These are phyloP conservation scores for Tursiops truncatus DNA, from an alignment of 2,113 vertebrate species.

Conservation along the genomic window DNA sequence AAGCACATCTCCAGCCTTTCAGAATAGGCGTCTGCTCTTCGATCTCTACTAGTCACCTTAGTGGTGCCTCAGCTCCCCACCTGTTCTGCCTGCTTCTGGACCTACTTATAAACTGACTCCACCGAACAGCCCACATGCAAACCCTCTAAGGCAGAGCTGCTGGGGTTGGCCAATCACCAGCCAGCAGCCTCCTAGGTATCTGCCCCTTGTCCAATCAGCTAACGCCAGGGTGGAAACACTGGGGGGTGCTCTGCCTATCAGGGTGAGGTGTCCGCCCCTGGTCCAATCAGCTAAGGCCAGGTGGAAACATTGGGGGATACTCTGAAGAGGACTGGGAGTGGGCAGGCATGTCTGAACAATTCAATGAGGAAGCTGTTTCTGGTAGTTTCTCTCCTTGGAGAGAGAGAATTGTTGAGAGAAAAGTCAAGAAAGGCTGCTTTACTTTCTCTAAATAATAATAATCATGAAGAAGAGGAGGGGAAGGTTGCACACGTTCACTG, in stretches of 20 bases:
- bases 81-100: neutral
- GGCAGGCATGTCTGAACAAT: neutral
- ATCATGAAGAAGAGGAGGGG: neutral
- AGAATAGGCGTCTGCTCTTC: neutral
- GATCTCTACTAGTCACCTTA: neutral
- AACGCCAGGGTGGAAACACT: accelerated
- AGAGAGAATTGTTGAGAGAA: neutral
- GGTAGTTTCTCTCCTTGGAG: neutral
- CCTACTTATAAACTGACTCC: too few species aligned
- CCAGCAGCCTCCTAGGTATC: neutral
- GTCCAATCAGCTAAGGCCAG: neutral
- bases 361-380: neutral
- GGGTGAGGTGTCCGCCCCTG: neutral
- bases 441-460: neutral
- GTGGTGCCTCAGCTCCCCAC: accelerated
- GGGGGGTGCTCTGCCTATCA: neutral
- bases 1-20: too few species aligned
- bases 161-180: neutral
- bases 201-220: neutral
- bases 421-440: neutral
- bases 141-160: too few species aligned
- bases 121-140: neutral
- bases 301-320: neutral
- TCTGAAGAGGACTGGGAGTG: neutral
- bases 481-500: accelerated